phyloP scores from a whole-genome alignment of 2,888 invertebrate genomes.

The Drosophila kuntzei region DNA sequence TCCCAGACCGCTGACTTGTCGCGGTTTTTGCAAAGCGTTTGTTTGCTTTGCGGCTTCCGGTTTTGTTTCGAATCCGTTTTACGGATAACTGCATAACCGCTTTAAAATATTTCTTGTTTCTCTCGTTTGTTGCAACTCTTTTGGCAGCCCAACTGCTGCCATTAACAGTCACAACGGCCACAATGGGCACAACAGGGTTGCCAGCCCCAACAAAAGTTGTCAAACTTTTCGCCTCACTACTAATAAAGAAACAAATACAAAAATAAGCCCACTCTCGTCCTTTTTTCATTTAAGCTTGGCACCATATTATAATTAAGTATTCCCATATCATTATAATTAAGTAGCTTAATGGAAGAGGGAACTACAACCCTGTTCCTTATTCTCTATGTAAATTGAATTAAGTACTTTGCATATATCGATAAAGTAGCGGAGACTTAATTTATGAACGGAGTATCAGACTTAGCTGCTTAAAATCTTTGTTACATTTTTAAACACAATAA shows the following conservation, averaged over 20 bases:
- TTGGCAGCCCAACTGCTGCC: slow-evolving; percentile 31
- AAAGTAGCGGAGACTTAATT: neutral
- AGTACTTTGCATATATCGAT: neutral
- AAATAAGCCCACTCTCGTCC: neutral
- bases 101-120: slow-evolving; percentile 59
- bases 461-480: neutral
- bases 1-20: slow-evolving; percentile 48
- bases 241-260: neutral
- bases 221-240: slow-evolving; percentile 4
- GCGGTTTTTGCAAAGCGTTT: slow-evolving; percentile 77
- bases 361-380: neutral
- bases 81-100: slow-evolving; percentile 71
- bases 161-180: slow-evolving; percentile 4
- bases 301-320: slow-evolving; percentile 23
- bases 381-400: neutral
- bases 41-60: slow-evolving; percentile 80
- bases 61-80: slow-evolving; percentile 69
- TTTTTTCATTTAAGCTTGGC: slow-evolving; percentile 4
- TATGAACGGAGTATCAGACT: neutral
- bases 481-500: too few relatives aligned
- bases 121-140: slow-evolving; percentile 13
- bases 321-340: slow-evolving; percentile 28
- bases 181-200: slow-evolving; percentile 1
- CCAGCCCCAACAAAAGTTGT: slow-evolving; percentile 12
- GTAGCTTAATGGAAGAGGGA: slow-evolving; percentile 5